Base-by-base conservation (phyloP, 2,797 vertebrate species). In the Enteromius paludinosus region DNA sequence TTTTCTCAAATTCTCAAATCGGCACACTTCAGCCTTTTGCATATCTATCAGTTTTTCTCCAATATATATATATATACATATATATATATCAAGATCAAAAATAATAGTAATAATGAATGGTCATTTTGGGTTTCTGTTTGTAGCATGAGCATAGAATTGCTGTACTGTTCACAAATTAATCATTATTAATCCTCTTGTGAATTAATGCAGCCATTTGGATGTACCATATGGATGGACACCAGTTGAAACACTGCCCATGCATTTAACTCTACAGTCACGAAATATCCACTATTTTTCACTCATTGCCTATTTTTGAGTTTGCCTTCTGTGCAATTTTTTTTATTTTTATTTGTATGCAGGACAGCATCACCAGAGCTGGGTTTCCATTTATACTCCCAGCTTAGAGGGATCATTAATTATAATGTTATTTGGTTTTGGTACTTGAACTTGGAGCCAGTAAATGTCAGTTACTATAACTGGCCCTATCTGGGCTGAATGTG, bases 181-280 rank as follows among this genome's bases (percentile, higher is more conserved):
- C 71, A 54, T 73, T 56, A 56, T 54, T 35, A 54, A 74, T 56
- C 20, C 12, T 74, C 49, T 56, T 74, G 49, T 74, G 12, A 74
- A 74, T 74, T 54, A 74, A 56, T 74, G 71, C 18, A 74, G 49
- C 71, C 30, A 74, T 74, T 56, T 4, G 12, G 49, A 56, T 56
- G 30, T 49, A 38, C 20, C 71, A 74, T 54, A 74, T 74, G 71
- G 71, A 56, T 38, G 7, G 52, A 56, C 71, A 74, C 45, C 18
- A 52, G 47, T 35, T 72, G 47, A 72, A 72, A 72, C 70, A 20
- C 18, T 33, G 28, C 28, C 28, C 28, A 33, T 52, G 33, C 11
- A 0, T 72, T 38, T 74, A 38, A 49, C 11, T 74, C 12, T 56
- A 38, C 30, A 38, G 49, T 72, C 45, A 52, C 49, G 1, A 72